A percentile compares a stretch with the other conserved stretches of the same genome.
These are phyloP conservation scores for Pogonomyrmex californicus DNA, from an alignment of 1,140 invertebrate genomes.

Conservation along the genomic window DNA sequence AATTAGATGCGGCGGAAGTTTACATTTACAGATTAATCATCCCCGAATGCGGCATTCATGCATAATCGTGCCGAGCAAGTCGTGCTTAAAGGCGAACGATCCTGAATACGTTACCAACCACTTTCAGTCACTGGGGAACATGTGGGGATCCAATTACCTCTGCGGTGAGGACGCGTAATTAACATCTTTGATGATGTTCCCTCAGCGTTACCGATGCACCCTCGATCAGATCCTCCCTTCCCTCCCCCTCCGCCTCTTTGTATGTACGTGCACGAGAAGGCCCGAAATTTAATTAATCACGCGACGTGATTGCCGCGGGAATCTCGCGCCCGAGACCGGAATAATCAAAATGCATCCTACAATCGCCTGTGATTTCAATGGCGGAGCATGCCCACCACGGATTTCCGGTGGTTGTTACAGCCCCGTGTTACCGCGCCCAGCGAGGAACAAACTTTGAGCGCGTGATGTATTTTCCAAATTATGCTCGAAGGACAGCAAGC, in stretches of 20 bases:
- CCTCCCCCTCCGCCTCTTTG: background rate
- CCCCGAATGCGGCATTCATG: background rate
- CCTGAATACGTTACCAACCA: constrained; percentile 10
- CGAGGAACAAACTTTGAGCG: constrained; percentile 3
- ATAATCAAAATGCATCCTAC: constrained; percentile 46
- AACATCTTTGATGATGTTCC: constrained; percentile 63
- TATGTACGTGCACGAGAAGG: background rate
- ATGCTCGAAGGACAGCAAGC: background rate
- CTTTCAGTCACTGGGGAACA: constrained; percentile 28
- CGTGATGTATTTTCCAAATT: constrained; percentile 16
- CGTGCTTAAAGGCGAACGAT: constrained; percentile 29
- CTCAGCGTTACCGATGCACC: constrained; percentile 17
- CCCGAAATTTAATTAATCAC: constrained; percentile 56
- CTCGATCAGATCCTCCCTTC: background rate
- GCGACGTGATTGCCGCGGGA: constrained; percentile 24
- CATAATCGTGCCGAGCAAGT: constrained; percentile 6
- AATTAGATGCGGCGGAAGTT: constrained; percentile 17
- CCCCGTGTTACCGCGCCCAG: background rate
- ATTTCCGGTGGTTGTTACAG: constrained; percentile 16
- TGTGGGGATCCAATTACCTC: constrained; percentile 55
- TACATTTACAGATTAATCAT: constrained; percentile 48
- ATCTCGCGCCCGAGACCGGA: background rate
- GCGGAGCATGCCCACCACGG: background rate
- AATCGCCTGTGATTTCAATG: constrained; percentile 32
- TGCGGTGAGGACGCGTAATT: constrained; percentile 45